Conservation (phyloP, 2,888 invertebrate genomes). For the Stomorhina lunata region DNA sequence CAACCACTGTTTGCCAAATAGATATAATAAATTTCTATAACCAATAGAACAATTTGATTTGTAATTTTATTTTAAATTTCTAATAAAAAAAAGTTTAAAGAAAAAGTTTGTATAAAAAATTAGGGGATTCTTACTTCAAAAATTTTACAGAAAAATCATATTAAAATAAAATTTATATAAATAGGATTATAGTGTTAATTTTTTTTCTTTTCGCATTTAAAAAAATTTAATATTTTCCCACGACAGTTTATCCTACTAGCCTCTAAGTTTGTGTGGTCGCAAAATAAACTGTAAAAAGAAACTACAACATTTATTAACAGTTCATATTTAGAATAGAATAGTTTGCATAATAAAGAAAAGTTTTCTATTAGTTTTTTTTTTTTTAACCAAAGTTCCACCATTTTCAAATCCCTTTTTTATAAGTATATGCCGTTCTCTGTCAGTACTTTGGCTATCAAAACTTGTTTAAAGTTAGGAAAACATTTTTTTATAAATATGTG, state of each 20-base stretch:
- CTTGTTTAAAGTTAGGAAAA: slow-evolving; percentile 61
- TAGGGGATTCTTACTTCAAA: no score
- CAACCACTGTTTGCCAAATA: no score
- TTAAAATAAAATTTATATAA: no score
- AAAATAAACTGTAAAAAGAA: not conserved
- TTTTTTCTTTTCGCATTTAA: no score
- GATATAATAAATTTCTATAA: no score
- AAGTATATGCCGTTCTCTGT: slow-evolving; percentile 14
- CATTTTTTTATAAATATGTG: slow-evolving; percentile 33
- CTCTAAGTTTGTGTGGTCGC: not conserved
- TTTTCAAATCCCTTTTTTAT: slow-evolving; percentile 9
- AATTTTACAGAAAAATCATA: no score
- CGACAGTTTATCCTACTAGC: slow-evolving; percentile 20
- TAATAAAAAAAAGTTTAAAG: no score
- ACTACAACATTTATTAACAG: slow-evolving; percentile 60
- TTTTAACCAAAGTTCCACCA: not conserved
- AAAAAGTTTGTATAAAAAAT: no score
- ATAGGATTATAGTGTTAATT: no score
- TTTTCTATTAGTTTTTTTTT: slow-evolving; percentile 43
- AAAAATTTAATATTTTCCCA: not conserved
- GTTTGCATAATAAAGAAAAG: slow-evolving; percentile 63
- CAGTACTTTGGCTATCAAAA: slow-evolving; percentile 59
- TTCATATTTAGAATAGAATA: slow-evolving; percentile 51
- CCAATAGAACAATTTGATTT: no score
- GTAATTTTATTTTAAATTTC: no score